Conservation (phyloP, 2,888 invertebrate species). For the Microctonus brassicae region DNA sequence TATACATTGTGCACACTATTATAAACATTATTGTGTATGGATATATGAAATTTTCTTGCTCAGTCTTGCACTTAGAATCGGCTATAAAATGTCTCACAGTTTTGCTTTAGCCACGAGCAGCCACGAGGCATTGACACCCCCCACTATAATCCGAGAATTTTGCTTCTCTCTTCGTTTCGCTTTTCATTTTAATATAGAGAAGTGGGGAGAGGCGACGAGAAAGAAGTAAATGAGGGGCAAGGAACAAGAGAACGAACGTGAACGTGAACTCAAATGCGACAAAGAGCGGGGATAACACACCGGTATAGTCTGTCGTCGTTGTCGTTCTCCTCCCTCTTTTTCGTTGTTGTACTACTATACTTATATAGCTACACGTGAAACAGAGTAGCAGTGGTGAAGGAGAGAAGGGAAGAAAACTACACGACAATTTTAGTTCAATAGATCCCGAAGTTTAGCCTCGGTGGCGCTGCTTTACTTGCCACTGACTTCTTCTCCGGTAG, state of each 20-base stretch:
- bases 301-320: not conserved
- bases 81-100: constrained; percentile 26
- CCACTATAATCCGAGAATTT: constrained; percentile 26
- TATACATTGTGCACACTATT: constrained; percentile 6
- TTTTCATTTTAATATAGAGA: constrained; percentile 25
- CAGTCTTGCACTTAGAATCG: constrained; percentile 39
- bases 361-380: constrained; percentile 7
- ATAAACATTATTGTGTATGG: too few species aligned
- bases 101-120: constrained; percentile 7
- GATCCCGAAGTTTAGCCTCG: constrained; percentile 67
- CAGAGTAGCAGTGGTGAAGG: constrained; percentile 38
- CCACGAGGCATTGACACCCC: constrained; percentile 11
- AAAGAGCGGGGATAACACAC: constrained; percentile 33
- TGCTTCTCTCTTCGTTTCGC: constrained; percentile 41
- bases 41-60: constrained; percentile 39
- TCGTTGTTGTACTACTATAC: not conserved
- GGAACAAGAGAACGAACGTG: constrained; percentile 15
- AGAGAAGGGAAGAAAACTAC: constrained; percentile 61
- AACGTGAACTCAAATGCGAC: not conserved
- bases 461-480: constrained; percentile 66
- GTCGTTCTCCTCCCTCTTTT: not conserved
- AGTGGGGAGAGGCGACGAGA: too few species aligned
- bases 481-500: constrained; percentile 68
- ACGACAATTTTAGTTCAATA: constrained; percentile 69
- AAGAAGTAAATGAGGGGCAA: too few species aligned